These are phyloP conservation scores for Salticus scenicus DNA, from an alignment of 2,888 invertebrate species.

Conservation along the genomic window DNA sequence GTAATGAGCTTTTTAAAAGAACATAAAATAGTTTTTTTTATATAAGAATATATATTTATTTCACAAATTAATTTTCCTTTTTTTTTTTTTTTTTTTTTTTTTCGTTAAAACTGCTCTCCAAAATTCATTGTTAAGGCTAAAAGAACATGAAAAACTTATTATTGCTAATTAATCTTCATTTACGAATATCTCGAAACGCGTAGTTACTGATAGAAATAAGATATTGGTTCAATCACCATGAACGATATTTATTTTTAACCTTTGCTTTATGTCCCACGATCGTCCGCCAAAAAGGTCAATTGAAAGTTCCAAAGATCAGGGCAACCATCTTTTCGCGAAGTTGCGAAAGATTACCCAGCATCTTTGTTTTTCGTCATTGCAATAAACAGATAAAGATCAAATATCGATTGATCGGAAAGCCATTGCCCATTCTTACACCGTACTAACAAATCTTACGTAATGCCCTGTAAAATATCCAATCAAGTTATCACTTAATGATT, in stretches of 20 bases:
- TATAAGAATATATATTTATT: too few species aligned
- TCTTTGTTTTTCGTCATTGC: conserved; percentile 23
- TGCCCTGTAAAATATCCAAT: background rate
- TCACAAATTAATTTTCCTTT: too few species aligned
- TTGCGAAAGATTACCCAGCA: conserved; percentile 24
- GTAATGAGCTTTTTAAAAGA: too few species aligned
- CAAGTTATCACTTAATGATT: background rate
- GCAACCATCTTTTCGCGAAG: conserved; percentile 13
- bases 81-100: too few species aligned
- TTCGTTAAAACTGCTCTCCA: too few species aligned
- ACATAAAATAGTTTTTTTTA: too few species aligned
- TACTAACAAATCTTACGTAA: background rate
- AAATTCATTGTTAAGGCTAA: too few species aligned
- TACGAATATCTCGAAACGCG: background rate
- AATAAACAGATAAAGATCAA: conserved; percentile 54
- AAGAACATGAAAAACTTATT: too few species aligned
- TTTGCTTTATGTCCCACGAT: conserved; percentile 46
- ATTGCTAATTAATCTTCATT: too few species aligned
- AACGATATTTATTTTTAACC: conserved; percentile 30
- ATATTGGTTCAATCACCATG: conserved; percentile 30
- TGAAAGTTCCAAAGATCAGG: conserved; percentile 51
- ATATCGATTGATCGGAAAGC: conserved; percentile 46
- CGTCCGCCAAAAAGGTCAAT: conserved; percentile 20
- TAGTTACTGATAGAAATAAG: background rate
- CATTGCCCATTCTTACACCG: background rate